Percentiles rank a stretch among this genome's conserved stretches.
These are phyloP conservation scores for Anas flavirostris DNA, from an alignment of 2,797 vertebrate species.

Conservation along the genomic window DNA sequence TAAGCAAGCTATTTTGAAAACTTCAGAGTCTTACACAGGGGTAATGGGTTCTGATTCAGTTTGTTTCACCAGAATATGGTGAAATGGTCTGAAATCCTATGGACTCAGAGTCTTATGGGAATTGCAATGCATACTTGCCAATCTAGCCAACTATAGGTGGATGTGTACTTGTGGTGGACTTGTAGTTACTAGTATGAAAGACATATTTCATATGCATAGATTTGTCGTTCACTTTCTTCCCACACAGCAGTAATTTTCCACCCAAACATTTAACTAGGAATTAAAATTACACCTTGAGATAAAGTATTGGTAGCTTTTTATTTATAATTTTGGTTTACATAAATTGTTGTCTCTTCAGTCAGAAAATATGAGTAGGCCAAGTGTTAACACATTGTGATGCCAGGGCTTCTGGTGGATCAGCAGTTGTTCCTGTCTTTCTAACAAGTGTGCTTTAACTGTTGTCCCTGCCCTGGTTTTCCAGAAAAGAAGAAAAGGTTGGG, in stretches of 20 bases:
- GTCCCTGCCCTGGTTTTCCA: conserved; percentile 63
- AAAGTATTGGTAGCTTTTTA: not conserved
- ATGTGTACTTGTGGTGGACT: not conserved
- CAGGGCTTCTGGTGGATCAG: conserved; percentile 43
- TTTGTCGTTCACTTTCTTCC: not conserved
- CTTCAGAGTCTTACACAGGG: not conserved
- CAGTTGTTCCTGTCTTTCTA: conserved; percentile 69
- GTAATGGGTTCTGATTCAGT: not conserved
- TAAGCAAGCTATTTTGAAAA: not conserved
- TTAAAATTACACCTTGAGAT: not conserved
- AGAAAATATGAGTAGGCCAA: conserved; percentile 3
- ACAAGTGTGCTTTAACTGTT: conserved; percentile 53
- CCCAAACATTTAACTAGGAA: not conserved
- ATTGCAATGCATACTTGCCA: not conserved
- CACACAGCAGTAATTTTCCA: not conserved
- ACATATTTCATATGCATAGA: not conserved
- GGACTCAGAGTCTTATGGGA: not conserved
- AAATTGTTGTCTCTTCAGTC: not conserved
- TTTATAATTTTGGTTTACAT: not conserved
- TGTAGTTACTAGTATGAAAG: not conserved
- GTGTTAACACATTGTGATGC: not conserved
- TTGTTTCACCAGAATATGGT: not conserved
- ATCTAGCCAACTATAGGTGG: not conserved
- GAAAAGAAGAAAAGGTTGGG: conserved; percentile 35
- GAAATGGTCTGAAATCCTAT: not conserved